A percentile compares a stretch with the other conserved stretches of the same genome.
Conservation (phyloP, 1,140 invertebrate genomes). For the Drosophila tsacasi region DNA sequence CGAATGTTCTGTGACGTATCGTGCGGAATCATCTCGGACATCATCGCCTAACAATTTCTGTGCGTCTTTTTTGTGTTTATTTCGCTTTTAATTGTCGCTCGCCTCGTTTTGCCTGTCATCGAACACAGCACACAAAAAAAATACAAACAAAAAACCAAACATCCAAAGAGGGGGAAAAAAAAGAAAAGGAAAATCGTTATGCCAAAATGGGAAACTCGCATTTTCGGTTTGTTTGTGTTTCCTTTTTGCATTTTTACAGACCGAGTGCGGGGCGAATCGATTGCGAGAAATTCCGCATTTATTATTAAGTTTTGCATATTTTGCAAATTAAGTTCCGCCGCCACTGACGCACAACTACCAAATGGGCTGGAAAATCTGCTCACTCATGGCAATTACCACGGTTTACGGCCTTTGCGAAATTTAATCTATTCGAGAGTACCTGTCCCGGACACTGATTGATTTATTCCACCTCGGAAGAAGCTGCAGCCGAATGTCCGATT, state of each 20-base stretch:
- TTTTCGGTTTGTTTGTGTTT: slow-evolving; percentile 43
- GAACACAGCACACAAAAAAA: slow-evolving; percentile 38
- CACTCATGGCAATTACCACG: slow-evolving; percentile 60
- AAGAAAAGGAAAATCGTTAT: slow-evolving; percentile 33
- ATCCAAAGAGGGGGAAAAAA: background rate
- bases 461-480: slow-evolving; percentile 30
- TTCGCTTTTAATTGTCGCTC: slow-evolving; percentile 75
- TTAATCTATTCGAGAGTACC: slow-evolving; percentile 42
- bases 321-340: slow-evolving; percentile 43
- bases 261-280: slow-evolving; percentile 30
- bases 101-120: slow-evolving; percentile 77
- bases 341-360: slow-evolving; percentile 57
- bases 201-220: slow-evolving; percentile 55
- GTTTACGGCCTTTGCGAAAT: slow-evolving; percentile 32
- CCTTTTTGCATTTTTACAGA: slow-evolving; percentile 30
- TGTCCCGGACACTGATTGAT: slow-evolving; percentile 40
- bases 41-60: slow-evolving; percentile 58
- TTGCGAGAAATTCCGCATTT: slow-evolving; percentile 27
- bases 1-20: slow-evolving; percentile 81
- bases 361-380: slow-evolving; percentile 60
- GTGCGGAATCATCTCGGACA: slow-evolving; percentile 55
- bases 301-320: slow-evolving; percentile 55
- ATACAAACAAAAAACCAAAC: slow-evolving; percentile 1
- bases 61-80: slow-evolving; percentile 37
- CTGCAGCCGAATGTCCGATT: slow-evolving; percentile 10